Conservation (phyloP, 2,113 vertebrate genomes). For the Vimba vimba region DNA sequence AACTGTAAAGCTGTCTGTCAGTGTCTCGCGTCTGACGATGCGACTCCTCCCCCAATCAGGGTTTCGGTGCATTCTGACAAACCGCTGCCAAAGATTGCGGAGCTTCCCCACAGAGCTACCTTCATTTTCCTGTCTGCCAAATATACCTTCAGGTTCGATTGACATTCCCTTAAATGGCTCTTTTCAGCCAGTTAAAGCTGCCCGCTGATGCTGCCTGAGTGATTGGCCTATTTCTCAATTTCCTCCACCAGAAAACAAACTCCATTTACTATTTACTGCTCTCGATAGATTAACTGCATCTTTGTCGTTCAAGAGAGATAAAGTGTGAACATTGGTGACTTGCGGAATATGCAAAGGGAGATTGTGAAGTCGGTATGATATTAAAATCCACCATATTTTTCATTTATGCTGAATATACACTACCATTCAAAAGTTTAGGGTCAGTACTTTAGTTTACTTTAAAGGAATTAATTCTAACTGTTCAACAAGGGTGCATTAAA, state of each 20-base stretch:
- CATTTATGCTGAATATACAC: background rate
- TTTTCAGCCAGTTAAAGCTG: constrained; percentile 39
- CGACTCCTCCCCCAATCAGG: constrained; percentile 45
- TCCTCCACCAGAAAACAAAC: constrained; percentile 13
- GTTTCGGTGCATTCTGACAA: constrained; percentile 47
- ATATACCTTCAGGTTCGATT: constrained; percentile 45
- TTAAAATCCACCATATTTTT: background rate
- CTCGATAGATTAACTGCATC: constrained; percentile 16
- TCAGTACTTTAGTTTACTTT: background rate
- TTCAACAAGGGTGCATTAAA: background rate
- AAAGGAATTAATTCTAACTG: background rate
- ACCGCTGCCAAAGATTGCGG: constrained; percentile 43
- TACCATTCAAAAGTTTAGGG: background rate
- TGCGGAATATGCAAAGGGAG: background rate
- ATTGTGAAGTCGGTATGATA: background rate
- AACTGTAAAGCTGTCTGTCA: constrained; percentile 44
- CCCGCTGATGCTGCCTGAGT: constrained; percentile 40
- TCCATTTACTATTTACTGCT: constrained; percentile 13
- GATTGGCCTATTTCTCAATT: constrained; percentile 22
- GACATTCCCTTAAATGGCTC: constrained; percentile 47
- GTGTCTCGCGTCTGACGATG: constrained; percentile 4
- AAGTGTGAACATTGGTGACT: background rate
- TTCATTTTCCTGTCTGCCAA: constrained; percentile 28
- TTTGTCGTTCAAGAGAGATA: constrained; percentile 1
- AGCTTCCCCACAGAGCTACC: constrained; percentile 14